A percentile compares a stretch with the other conserved stretches of the same genome.
These are phyloP conservation scores for Caenorhabditis uteleia DNA, from an alignment of 2,888 invertebrate species.

Conservation along the genomic window DNA sequence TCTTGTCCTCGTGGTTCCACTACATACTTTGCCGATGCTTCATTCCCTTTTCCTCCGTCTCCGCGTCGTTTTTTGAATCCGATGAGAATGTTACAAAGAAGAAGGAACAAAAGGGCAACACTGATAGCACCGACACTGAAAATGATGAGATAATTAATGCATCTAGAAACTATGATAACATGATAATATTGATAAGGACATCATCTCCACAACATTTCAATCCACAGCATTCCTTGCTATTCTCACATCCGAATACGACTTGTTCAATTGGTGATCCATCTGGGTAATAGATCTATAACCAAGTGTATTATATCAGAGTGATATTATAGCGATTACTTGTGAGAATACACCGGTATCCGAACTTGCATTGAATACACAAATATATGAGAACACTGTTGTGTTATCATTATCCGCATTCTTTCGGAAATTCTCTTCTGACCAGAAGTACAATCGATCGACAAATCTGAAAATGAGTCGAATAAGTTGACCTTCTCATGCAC, in stretches of 20 bases:
- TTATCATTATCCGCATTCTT: slow-evolving; percentile 12
- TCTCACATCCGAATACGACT: slow-evolving; percentile 31
- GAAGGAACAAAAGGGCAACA: slow-evolving; percentile 25
- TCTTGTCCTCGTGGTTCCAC: neutral
- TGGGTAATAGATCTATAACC: slow-evolving; percentile 19
- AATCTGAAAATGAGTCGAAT: slow-evolving; percentile 27
- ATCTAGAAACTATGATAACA: slow-evolving; percentile 4
- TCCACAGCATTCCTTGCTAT: slow-evolving; percentile 35
- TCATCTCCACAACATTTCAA: slow-evolving; percentile 41
- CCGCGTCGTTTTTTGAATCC: slow-evolving; percentile 39
- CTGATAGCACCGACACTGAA: slow-evolving; percentile 37
- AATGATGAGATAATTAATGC: neutral
- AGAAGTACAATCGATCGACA: slow-evolving; percentile 26
- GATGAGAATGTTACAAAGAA: slow-evolving; percentile 37
- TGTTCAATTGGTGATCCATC: slow-evolving; percentile 8
- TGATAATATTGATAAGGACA: slow-evolving; percentile 35
- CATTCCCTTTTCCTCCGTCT: slow-evolving; percentile 8
- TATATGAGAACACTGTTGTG: slow-evolving; percentile 9
- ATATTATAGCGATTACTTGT: neutral
- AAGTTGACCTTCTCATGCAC: neutral
- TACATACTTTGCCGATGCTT: neutral
- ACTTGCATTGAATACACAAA: slow-evolving; percentile 18
- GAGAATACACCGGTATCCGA: slow-evolving; percentile 4
- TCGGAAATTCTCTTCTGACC: slow-evolving; percentile 9
- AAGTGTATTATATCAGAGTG: neutral